A percentile compares a stretch with the other conserved stretches of the same genome.
Conservation (phyloP, 2,797 vertebrate species). For the Rhabdophis nuchalis region DNA sequence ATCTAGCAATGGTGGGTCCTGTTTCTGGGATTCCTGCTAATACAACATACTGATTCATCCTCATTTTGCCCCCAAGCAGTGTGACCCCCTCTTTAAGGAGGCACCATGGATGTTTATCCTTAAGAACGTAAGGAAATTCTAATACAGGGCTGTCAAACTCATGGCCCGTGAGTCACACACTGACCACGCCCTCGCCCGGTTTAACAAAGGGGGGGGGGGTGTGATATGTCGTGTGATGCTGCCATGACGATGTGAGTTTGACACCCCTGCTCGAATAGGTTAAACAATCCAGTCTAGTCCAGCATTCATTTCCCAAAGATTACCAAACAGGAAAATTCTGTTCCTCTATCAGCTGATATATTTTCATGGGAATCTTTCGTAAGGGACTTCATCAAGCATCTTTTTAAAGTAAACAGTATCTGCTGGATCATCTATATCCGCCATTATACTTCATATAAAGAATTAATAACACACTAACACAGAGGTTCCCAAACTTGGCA, state of each 20-base stretch:
- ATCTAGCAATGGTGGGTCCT: background rate
- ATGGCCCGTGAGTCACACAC: rapidly evolving
- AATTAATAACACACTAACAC: background rate
- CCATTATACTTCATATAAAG: background rate
- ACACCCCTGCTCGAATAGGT: background rate
- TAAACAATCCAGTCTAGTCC: background rate
- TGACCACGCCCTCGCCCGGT: no score
- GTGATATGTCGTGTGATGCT: no score
- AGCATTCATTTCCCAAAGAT: background rate
- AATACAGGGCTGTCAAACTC: no score
- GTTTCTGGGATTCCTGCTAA: background rate
- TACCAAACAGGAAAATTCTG: background rate
- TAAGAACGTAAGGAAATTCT: background rate
- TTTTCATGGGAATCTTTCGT: background rate
- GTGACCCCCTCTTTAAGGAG: background rate
- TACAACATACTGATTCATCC: background rate
- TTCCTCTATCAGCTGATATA: background rate
- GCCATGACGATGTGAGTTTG: no score
- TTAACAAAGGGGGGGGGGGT: no score
- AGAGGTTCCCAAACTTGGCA: no score
- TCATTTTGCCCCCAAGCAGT: background rate
- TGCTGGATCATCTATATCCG: background rate
- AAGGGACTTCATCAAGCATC: background rate
- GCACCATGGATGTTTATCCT: background rate
- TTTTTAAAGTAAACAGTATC: background rate